Percentiles rank a stretch among this genome's conserved stretches.
These are phyloP conservation scores for Pelobates cultripes DNA, from an alignment of 2,797 vertebrate species.

Conservation along the genomic window DNA sequence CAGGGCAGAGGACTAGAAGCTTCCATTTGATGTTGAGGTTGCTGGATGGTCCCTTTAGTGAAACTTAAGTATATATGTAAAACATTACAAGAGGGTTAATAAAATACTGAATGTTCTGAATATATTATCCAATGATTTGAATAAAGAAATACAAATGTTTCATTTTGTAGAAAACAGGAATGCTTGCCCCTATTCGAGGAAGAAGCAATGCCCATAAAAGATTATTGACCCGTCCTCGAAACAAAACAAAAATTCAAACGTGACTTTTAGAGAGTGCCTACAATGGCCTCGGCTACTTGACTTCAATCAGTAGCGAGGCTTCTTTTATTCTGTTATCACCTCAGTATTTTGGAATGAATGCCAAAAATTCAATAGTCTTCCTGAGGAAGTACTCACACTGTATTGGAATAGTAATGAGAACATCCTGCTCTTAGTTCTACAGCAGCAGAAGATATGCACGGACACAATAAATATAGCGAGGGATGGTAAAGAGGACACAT, in stretches of 20 bases:
- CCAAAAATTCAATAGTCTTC: slow-evolving; percentile 64
- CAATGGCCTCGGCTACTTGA: slow-evolving; percentile 64
- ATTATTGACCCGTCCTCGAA: slow-evolving; percentile 59
- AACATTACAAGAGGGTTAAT: not conserved
- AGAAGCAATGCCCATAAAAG: slow-evolving; percentile 51
- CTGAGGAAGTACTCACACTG: slow-evolving; percentile 55
- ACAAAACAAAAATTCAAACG: slow-evolving; percentile 63
- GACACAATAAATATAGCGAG: slow-evolving; percentile 54
- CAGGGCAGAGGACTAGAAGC: too few relatives aligned
- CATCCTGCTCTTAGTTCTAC: slow-evolving; percentile 45
- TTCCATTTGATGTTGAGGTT: too few relatives aligned
- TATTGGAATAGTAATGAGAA: slow-evolving; percentile 63
- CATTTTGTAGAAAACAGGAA: not conserved
- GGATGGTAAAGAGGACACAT: slow-evolving; percentile 34
- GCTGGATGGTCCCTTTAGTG: not conserved
- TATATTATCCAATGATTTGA: not conserved
- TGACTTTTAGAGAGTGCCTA: slow-evolving; percentile 60
- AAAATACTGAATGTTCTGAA: not conserved
- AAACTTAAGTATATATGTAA: not conserved
- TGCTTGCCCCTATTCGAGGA: slow-evolving; percentile 45
- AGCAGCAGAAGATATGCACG: slow-evolving; percentile 39
- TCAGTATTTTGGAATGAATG: slow-evolving; percentile 61
- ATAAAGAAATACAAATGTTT: not conserved
- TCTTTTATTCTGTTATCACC: slow-evolving; percentile 70
- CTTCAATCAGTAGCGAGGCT: slow-evolving; percentile 70